Conservation (phyloP, 2,797 vertebrate species). For the Numenius phaeopus region DNA sequence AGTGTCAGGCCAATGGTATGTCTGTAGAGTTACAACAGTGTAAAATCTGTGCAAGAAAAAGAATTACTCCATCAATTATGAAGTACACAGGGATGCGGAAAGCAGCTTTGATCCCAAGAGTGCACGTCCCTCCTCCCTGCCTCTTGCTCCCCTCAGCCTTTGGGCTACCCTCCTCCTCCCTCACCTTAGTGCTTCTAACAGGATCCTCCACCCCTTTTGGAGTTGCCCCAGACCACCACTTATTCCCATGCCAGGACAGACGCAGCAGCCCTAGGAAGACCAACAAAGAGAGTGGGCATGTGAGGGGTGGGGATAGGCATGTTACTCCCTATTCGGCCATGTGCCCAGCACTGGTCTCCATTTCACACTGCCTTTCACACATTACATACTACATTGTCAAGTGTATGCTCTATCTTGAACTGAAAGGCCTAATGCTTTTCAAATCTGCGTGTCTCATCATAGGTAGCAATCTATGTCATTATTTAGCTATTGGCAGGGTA, state of each 20-base stretch:
- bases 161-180: neutral
- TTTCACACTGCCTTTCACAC: neutral
- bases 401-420: neutral
- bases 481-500: neutral
- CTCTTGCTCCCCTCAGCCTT: neutral
- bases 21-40: neutral
- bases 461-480: neutral
- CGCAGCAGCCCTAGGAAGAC: neutral
- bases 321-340: neutral
- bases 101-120: neutral
- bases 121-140: accelerated
- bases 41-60: neutral
- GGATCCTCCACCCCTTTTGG: neutral
- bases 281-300: neutral
- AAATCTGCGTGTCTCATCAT: neutral
- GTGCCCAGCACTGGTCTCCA: neutral
- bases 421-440: neutral
- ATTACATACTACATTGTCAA: neutral
- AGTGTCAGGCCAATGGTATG: neutral
- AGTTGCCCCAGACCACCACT: neutral
- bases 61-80: neutral
- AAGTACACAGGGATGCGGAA: neutral
- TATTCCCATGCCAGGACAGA: neutral
- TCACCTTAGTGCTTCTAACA: neutral
- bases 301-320: accelerated